Base-by-base conservation (phyloP, 2,888 invertebrate species). In the Heliconius erato region DNA sequence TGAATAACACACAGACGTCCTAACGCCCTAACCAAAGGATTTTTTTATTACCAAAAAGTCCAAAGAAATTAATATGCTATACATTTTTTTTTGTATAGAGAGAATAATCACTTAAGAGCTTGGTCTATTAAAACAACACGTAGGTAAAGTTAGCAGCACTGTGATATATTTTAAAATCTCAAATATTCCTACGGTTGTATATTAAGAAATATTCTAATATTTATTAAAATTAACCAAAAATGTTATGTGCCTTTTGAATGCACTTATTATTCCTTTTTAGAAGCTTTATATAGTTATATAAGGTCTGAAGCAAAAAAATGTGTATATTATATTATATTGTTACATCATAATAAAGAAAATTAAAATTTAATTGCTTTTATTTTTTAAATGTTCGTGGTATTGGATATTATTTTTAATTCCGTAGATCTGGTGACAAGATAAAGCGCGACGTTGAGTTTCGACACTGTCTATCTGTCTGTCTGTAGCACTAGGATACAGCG, bases 191-290 rank as follows among this genome's bases (percentile, higher is more conserved):
- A n/a, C n/a, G n/a, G n/a, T n/a, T n/a, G n/a, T 2, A 23, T 35
- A 32, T 32, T 54, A 11, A 54, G 19, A 32, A 12, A 54, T 12
- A 54, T 59, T 54, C 28, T 32, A 59, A 40, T 40, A 40, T 40
- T 1, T 40, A 40, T 40, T 40, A 40, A 40, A 74, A 32, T 14
- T 54, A 5, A 54, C 23, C 23, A 5, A 74, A 74, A n/a, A 59
- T 54, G 26, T 74, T 28, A 28, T 54, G 74, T 74, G 74, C 74
- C 74, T 74, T 74, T 32, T 59, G 12, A 59, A 32, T 74, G 74
- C 74, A 74, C 74, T 59, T 74, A 32, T 59, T 74, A n/a, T 74
- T 74, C 59, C 54, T 32, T 32, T 74, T 59, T 74, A 74, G 54
- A 59, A 54, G 59, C n/a, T 74, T 74, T 74, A n/a, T 32, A 40